phyloP scores from a whole-genome alignment of 2,797 vertebrate species.

The Siniperca scherzeri region DNA sequence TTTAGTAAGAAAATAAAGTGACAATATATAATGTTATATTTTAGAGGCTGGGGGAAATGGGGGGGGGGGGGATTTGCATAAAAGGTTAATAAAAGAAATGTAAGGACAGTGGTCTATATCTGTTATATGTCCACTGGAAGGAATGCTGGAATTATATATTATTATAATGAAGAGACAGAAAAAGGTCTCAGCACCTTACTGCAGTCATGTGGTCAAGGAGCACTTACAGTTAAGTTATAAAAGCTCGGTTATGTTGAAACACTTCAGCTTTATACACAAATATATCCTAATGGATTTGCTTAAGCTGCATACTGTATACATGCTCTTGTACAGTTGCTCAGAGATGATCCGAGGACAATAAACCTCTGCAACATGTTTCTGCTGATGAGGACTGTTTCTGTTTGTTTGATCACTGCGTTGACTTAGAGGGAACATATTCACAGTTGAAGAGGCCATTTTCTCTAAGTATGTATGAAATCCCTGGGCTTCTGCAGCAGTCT shows the following conservation, averaged over 20 bases:
- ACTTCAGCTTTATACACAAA: constrained; percentile 4
- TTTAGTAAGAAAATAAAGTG: not conserved
- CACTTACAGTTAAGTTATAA: not conserved
- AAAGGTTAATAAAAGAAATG: not conserved
- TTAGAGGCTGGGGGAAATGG: not conserved
- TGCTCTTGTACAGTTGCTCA: not conserved
- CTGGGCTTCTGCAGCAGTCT: constrained; percentile 27
- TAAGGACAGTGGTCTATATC: not conserved
- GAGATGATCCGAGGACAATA: constrained; percentile 6
- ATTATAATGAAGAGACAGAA: not conserved
- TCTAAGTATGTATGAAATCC: constrained; percentile 45
- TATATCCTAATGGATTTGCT: constrained; percentile 10
- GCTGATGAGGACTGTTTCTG: constrained; percentile 12
- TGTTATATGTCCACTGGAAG: not conserved
- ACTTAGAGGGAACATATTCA: constrained; percentile 44
- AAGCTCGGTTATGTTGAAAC: constrained; percentile 8
- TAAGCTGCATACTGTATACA: constrained; percentile 1
- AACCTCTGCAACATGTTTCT: not conserved
- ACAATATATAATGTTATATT: not conserved
- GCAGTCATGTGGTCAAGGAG: not conserved
- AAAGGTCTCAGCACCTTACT: not conserved
- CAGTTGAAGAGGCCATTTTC: constrained; percentile 37
- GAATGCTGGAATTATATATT: not conserved
- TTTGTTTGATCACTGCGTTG: constrained; percentile 37
- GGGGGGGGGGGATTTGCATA: not conserved